These are phyloP conservation scores for Miltochrista miniata DNA, from an alignment of 2,888 invertebrate genomes.

Conservation along the genomic window DNA sequence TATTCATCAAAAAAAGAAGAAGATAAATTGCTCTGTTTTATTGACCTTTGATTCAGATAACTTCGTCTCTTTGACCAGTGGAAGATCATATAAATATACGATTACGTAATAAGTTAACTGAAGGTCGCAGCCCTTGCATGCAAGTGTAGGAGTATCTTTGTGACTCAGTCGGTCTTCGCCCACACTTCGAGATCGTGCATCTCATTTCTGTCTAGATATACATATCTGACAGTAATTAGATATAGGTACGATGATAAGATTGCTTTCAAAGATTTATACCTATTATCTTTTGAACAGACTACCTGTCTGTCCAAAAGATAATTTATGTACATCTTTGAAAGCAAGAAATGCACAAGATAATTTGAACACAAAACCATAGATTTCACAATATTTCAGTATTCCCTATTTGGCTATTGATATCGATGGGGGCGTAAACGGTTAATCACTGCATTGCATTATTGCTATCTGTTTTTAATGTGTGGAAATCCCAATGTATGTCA, in stretches of 20 bases:
- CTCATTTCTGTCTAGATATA: conserved; percentile 38
- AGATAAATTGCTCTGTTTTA: no score
- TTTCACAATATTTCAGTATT: background rate
- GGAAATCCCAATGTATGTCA: no score
- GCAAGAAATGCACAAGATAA: conserved; percentile 6
- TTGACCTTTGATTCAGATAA: no score
- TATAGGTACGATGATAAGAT: conserved; percentile 20
- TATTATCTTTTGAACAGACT: no score
- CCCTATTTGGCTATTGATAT: background rate
- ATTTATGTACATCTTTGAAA: no score
- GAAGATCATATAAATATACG: conserved; percentile 39
- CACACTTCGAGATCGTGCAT: conserved; percentile 42
- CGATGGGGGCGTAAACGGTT: background rate
- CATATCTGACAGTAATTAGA: conserved; percentile 22
- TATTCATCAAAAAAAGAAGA: no score
- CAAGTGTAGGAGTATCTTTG: no score
- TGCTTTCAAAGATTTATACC: conserved; percentile 16
- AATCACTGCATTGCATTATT: background rate
- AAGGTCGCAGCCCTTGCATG: conserved; percentile 40
- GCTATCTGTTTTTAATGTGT: no score
- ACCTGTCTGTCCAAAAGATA: no score
- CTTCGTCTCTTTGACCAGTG: background rate
- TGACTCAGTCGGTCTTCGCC: conserved; percentile 44
- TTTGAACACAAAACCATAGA: conserved; percentile 17
- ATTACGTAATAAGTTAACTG: conserved; percentile 47